Evolutionary conservation across 2,888 invertebrate species (phyloP), one percentile per base, ranked within the genome.

Genomic region (Diplazon laetatorius): DNA sequence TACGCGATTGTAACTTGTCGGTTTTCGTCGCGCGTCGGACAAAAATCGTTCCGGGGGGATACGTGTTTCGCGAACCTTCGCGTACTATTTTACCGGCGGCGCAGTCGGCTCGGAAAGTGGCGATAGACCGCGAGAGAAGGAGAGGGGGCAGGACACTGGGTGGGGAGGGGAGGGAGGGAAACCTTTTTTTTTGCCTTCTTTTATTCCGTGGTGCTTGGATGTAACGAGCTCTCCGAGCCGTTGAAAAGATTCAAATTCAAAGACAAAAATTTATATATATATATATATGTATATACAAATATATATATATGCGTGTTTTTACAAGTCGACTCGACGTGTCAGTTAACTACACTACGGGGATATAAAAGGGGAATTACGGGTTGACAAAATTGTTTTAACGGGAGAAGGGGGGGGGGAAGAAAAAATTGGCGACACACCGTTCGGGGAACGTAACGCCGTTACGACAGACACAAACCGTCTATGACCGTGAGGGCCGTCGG

Each of bases 341-440:
- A n/a, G n/a, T n/a, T n/a, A n/a, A 52, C 22, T 55, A 55, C 68
- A 68, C 68, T 68, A 55, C 55, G 55, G 44, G 68, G 55, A 16
- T 30, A n/a, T n/a, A n/a, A n/a, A n/a, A n/a, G n/a, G n/a, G n/a
- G n/a, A n/a, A n/a, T n/a, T n/a, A n/a, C n/a, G n/a, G 68, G 30
- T 52, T 10, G 22, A 52, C 22, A 8, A 20, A 12, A 18, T 59
- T 68, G 42, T 20, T 37, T 62, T 62, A 39, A 65, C 57, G 39
- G 63, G 52, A 44, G 35, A 14, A 50, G 44, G 57, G 55, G 48
- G 39, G 63, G 52, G 52, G 35, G 18, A 50, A 35, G 57, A 63
- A 57, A 60, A 84, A 87, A 87, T 86, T 87, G 85, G 83, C 85
- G 86, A 84, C 83, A 86, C 86, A 82, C 86, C 86, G 55, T 55